Base-by-base conservation (phyloP, 92 coral and sea anemone genomes). In the Ricordea florida region DNA sequence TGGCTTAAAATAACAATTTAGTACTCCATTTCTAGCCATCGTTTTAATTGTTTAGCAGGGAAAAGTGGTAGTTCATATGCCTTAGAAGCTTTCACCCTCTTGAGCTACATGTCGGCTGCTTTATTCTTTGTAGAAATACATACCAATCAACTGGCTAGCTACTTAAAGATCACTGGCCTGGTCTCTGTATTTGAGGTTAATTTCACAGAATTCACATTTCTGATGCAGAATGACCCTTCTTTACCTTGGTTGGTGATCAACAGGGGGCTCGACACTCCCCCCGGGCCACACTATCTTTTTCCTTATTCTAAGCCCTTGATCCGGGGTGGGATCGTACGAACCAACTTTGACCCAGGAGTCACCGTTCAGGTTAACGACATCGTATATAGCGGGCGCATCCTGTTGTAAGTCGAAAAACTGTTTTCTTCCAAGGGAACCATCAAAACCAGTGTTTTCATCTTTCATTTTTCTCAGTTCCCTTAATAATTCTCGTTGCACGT, bases 261-360 rank as follows among this genome's bases (percentile, higher is more conserved):
- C 57, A 23, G 98, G 98, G 8, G 97, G 80, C 18, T 86, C 70
- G 7, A 89, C 74, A 41, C 97, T 93, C 20, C 98, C 98, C 11
- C 98, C 98, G 18, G 98, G 86, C 98, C 98, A 94, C 2, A 92
- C 97, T 5, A 94, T 91, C 55, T 94, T 89, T 18, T 87, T 90
- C 48, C 82, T 82, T 23, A 94, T 66, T 10, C 77, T 85, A 40
- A 94, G 85, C 0, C 97, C 98, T 13, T 66, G 66, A 29, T 78
- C 57, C 31, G 83, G 87, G 47, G 97, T 81, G 28, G 91, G 93
- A 28, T 92, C 80, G 65, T 94, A 94, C 16, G 87, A 76, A 4
- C 98, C 98, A 45, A 94, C 97, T 35, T 79, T 87, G 5, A 85
- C 78, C 98, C 98, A 94, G 17, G 93, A 85, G 59, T 94, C 91